A percentile compares a stretch with the other conserved stretches of the same genome.
phyloP scores from a whole-genome alignment of 2,888 invertebrate genomes.

The Mystacides longicornis region DNA sequence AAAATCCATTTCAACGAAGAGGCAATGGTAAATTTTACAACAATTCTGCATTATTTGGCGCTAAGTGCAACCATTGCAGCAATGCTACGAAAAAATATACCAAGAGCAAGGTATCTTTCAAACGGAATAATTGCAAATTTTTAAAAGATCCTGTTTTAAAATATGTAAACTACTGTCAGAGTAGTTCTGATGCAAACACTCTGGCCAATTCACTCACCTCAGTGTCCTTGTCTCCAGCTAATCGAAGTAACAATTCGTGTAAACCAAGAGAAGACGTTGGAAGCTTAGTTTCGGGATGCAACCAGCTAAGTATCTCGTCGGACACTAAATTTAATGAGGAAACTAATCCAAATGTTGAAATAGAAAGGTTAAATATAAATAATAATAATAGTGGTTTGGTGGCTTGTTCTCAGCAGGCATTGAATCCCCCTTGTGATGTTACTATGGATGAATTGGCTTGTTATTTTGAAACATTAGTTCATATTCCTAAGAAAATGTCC shows the following conservation, averaged over 20 bases:
- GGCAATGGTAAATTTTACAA: conserved; percentile 4
- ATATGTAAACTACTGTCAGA: conserved; percentile 34
- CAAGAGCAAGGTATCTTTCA: conserved; percentile 27
- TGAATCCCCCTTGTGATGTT: conserved; percentile 70
- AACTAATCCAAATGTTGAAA: conserved; percentile 2
- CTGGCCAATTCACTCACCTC: conserved; percentile 15
- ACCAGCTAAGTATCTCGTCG: conserved; percentile 19
- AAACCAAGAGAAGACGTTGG: conserved; percentile 17
- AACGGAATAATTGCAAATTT: conserved; percentile 43
- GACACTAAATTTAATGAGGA: conserved; percentile 7
- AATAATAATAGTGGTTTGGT: conserved; percentile 25
- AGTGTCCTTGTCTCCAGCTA: conserved; percentile 6
- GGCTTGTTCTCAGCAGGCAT: conserved; percentile 74
- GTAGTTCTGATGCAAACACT: conserved; percentile 14
- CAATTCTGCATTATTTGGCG: not conserved
- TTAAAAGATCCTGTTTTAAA: conserved; percentile 52
- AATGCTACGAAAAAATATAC: conserved; percentile 9
- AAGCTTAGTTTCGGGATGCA: conserved; percentile 19
- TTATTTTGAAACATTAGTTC: conserved; percentile 91
- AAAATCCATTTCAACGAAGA: conserved; percentile 35
- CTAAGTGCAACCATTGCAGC: conserved; percentile 26
- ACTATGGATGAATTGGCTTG: conserved; percentile 92
- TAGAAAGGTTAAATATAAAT: conserved; percentile 1
- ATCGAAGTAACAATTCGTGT: conserved; percentile 2
- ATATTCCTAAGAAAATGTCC: conserved; percentile 97